A percentile compares a stretch with the other conserved stretches of the same genome.
Conservation (phyloP, 2,888 invertebrate species). For the Pterobdella sp. region DNA sequence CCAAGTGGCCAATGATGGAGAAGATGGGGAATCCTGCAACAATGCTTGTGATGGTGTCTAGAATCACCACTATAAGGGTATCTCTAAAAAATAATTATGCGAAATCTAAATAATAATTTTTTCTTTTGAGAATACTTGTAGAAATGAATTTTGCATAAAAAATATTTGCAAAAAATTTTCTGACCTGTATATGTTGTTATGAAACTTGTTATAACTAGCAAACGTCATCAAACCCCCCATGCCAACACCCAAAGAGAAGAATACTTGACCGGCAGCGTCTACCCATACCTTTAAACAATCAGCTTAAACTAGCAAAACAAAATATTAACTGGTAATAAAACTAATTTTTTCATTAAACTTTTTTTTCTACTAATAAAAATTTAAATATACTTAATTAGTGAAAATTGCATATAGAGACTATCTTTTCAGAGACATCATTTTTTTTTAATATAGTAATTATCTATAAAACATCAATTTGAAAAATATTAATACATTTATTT, state of each 20-base stretch:
- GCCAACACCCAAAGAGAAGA: slow-evolving; percentile 72
- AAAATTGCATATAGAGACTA: too few species aligned
- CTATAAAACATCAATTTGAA: too few species aligned
- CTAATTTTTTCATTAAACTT: neutral
- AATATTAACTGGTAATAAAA: neutral
- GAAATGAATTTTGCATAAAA: neutral
- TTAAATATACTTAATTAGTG: too few species aligned
- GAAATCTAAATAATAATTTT: neutral
- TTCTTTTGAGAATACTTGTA: neutral
- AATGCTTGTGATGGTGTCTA: slow-evolving; percentile 38
- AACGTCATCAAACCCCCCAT: slow-evolving; percentile 70
- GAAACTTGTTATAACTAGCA: slow-evolving; percentile 59
- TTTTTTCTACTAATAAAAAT: too few species aligned
- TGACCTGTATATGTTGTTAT: slow-evolving; percentile 55
- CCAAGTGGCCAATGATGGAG: slow-evolving; percentile 58
- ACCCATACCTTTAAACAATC: slow-evolving; percentile 62
- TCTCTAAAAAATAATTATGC: slow-evolving; percentile 55
- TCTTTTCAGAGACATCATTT: too few species aligned
- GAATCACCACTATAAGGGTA: slow-evolving; percentile 63
- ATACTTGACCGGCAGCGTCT: slow-evolving; percentile 73
- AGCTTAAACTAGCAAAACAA: neutral
- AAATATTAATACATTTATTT: too few species aligned
- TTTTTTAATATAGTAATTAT: too few species aligned
- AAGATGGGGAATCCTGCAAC: slow-evolving; percentile 70
- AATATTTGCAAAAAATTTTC: neutral